A percentile compares a stretch with the other conserved stretches of the same genome.
phyloP scores from a whole-genome alignment of 2,888 invertebrate species.

The Allophyes oxyacanthae region DNA sequence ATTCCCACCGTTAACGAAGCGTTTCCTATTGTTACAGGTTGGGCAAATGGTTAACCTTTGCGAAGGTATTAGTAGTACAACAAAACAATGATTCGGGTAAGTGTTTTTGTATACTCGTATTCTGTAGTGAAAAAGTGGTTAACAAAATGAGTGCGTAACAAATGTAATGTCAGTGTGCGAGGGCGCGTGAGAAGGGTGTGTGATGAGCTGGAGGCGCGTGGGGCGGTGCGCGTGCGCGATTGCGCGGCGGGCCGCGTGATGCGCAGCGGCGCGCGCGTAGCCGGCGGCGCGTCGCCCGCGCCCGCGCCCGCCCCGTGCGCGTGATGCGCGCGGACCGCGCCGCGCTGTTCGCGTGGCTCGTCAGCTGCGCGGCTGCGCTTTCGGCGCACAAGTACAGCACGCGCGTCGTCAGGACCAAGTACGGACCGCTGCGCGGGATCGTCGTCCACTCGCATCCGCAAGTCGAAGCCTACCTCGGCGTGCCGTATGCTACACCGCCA shows the following conservation, averaged over 20 bases:
- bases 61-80: conserved; percentile 53
- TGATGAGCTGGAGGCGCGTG: conserved; percentile 73
- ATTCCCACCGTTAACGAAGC: conserved; percentile 14
- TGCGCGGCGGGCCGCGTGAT: conserved; percentile 74
- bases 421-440: conserved; percentile 96
- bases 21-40: conserved; percentile 71
- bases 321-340: conserved; percentile 87
- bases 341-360: conserved; percentile 89
- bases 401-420: conserved; percentile 95
- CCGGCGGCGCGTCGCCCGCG: conserved; percentile 73
- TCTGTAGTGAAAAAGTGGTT: conserved; percentile 38
- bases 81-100: conserved; percentile 81
- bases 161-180: conserved; percentile 72
- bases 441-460: conserved; percentile 94
- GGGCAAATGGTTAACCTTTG: conserved; percentile 69
- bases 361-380: conserved; percentile 88
- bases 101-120: conserved; percentile 54
- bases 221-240: conserved; percentile 66
- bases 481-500: conserved; percentile 98
- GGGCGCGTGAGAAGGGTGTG: conserved; percentile 74
- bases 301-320: conserved; percentile 76
- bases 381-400: conserved; percentile 94
- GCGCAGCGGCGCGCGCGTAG: conserved; percentile 73
- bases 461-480: conserved; percentile 97
- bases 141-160: conserved; percentile 34